phyloP scores from a whole-genome alignment of 2,888 invertebrate species.

The Xanthia icteritia region DNA sequence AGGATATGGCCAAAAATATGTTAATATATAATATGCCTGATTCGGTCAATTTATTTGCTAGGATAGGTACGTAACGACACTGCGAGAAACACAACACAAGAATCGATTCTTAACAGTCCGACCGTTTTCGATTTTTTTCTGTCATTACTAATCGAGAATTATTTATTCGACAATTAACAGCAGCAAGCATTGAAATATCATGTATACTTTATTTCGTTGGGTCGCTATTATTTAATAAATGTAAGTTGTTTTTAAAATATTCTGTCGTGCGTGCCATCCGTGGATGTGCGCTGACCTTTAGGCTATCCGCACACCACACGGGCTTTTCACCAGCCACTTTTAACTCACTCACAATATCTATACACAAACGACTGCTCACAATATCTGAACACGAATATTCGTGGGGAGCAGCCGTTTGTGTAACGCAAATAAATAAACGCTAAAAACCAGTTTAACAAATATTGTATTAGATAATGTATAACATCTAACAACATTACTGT shows the following conservation, averaged over 20 bases:
- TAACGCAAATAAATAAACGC: slow-evolving; percentile 4
- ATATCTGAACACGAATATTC: no score
- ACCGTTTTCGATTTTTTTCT: background rate
- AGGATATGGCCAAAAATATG: background rate
- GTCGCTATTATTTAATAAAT: background rate
- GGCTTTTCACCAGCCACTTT: background rate
- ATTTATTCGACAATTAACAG: slow-evolving; percentile 1
- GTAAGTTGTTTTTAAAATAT: slow-evolving; percentile 1
- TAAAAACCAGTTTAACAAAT: slow-evolving; percentile 11
- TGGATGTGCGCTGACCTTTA: slow-evolving; percentile 4
- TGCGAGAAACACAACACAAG: background rate
- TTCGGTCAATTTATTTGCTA: background rate
- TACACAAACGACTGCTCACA: background rate
- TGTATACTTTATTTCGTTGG: background rate
- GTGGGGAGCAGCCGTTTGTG: no score
- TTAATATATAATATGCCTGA: background rate
- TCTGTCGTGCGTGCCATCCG: background rate
- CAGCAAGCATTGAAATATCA: background rate
- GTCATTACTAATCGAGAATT: background rate
- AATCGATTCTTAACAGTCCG: background rate
- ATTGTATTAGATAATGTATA: slow-evolving; percentile 9
- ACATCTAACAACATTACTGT: slow-evolving; percentile 11
- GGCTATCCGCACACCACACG: background rate
- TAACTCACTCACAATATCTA: slow-evolving; percentile 2
- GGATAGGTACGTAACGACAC: no score